phyloP scores from a whole-genome alignment of 1,140 invertebrate species.

The Chlorops oryzae region DNA sequence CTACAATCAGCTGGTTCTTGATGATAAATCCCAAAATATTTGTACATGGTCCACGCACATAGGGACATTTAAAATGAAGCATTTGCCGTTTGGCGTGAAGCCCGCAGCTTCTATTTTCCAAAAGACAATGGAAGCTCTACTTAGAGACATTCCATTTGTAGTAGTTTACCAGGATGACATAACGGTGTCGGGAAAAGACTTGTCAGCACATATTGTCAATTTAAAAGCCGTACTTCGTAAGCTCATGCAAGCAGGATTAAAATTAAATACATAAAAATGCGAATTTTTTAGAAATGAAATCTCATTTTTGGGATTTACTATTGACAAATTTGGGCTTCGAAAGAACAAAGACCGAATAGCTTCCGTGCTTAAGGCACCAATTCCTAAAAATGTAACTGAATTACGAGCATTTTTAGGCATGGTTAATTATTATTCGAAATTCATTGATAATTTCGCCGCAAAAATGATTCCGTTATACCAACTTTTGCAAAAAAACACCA shows the following conservation, averaged over 20 bases:
- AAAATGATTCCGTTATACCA: constrained; percentile 31
- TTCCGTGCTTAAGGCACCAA: constrained; percentile 18
- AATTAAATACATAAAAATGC: constrained; percentile 30
- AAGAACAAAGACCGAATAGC: constrained; percentile 20
- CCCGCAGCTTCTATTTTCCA: constrained; percentile 46
- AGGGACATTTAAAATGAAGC: constrained; percentile 27
- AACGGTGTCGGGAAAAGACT: constrained; percentile 16
- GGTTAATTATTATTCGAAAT: constrained; percentile 37
- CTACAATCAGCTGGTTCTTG: constrained; percentile 39
- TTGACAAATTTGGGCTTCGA: constrained; percentile 26
- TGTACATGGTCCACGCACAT: constrained; percentile 20
- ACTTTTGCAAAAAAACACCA: constrained; percentile 24
- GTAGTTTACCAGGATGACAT: constrained; percentile 33
- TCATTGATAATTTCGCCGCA: constrained; percentile 32
- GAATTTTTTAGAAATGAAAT: constrained; percentile 29
- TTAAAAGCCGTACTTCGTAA: constrained; percentile 1
- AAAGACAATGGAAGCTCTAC: constrained; percentile 36
- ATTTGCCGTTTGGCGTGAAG: constrained; percentile 21
- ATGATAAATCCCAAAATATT: constrained; percentile 19
- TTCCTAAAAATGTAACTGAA: constrained; percentile 23
- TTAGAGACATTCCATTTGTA: constrained; percentile 23
- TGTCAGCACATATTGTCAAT: constrained; percentile 8
- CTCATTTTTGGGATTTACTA: constrained; percentile 26
- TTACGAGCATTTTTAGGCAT: constrained; percentile 30
- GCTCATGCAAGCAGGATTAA: constrained; percentile 13